phyloP scores from a whole-genome alignment of 1,140 invertebrate species.

The Drosophila orena region DNA sequence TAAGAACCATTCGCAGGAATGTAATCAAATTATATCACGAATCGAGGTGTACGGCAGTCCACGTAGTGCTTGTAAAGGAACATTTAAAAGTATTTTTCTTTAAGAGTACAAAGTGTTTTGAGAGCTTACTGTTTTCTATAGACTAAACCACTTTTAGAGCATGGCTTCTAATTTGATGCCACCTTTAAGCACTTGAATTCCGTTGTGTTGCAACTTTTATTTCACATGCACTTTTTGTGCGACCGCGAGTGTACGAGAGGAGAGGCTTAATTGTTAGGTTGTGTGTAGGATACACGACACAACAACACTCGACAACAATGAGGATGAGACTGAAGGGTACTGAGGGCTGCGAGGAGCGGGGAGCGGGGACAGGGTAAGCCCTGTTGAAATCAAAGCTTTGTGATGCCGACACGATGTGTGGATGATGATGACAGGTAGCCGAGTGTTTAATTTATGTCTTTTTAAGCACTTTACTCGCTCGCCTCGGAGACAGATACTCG shows the following conservation, averaged over 20 bases:
- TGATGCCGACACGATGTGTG: slow-evolving; percentile 71
- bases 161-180: neutral
- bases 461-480: slow-evolving; percentile 72
- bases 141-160: neutral
- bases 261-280: slow-evolving; percentile 79
- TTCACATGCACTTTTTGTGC: slow-evolving; percentile 28
- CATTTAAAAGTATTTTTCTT: too few species aligned
- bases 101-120: too few species aligned
- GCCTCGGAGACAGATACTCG: slow-evolving; percentile 46
- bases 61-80: too few species aligned
- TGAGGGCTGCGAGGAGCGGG: neutral
- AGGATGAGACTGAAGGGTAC: slow-evolving; percentile 31
- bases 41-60: too few species aligned
- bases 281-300: slow-evolving; percentile 72
- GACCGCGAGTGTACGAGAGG: slow-evolving; percentile 40
- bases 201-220: slow-evolving; percentile 44
- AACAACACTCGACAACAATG: slow-evolving; percentile 67
- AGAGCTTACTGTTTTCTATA: too few species aligned
- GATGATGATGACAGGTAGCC: slow-evolving; percentile 80
- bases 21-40: too few species aligned
- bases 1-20: too few species aligned
- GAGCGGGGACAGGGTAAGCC: slow-evolving; percentile 26
- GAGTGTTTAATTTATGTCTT: slow-evolving; percentile 83
- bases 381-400: slow-evolving; percentile 82
- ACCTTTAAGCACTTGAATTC: slow-evolving; percentile 7